Base-by-base conservation (phyloP, 1,140 invertebrate species). In the Drosophila pandora region DNA sequence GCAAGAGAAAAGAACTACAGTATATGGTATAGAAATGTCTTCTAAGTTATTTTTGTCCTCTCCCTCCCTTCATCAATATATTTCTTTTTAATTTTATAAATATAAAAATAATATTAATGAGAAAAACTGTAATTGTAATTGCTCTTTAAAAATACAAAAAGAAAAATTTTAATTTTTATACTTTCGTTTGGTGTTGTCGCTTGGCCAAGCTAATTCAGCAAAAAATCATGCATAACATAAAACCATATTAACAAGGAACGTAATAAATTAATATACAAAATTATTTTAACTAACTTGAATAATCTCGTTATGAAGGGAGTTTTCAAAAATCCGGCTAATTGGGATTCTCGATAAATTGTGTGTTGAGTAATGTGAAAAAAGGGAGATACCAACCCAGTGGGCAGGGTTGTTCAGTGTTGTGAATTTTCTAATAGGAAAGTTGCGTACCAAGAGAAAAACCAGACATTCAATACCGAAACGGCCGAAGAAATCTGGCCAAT, bases 51-150 rank as follows among this genome's bases (percentile, higher is more conserved):
- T 79, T 85, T 89, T 84, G 73, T 77, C 80, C 76, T 74, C 53
- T 55, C 53, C 53, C 30, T 56, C 61, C 74, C 76, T 72, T 87
- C 82, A 88, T 82, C 83, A 88, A 87, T 88, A 88, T 87, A 82
- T 82, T 71, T 88, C 78, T 83, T 87, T 89, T 87, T 88, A 89
- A 87, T 83, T 83, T 89, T 87, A 83, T 89, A 87, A 89, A 87
- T 79, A 83, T 88, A 84, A 87, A 89, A 72, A 71, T 88, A 87
- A 87, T 85, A 85, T 81, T 85, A 87, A 87, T 84, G 84, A 89
- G 64, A 89, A 79, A 88, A 79, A 88, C 77, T 85, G 81, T 85
- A 85, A 85, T 85, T 85, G 81, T 85, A 85, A 80, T 85, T 80
- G 81, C 72, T 80, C 81, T 85, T 84, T 79, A 88, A 83, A 79